phyloP scores from a whole-genome alignment of 2,888 invertebrate genomes.

The Perizoma affinitatum region DNA sequence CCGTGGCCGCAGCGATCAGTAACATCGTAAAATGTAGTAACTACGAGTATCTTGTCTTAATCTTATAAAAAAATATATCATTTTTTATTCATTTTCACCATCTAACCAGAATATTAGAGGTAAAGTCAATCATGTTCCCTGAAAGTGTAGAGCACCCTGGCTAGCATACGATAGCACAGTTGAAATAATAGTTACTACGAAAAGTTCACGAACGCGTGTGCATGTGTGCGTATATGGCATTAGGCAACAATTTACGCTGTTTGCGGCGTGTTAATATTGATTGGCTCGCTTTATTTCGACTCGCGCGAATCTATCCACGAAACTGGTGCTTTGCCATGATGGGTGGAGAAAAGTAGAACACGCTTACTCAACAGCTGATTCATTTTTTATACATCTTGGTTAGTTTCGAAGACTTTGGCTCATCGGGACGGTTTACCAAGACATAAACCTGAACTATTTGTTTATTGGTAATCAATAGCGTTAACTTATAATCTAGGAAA shows the following conservation, averaged over 20 bases:
- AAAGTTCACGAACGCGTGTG: slow-evolving; percentile 56
- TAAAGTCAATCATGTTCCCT: slow-evolving; percentile 12
- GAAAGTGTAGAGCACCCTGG: slow-evolving; percentile 55
- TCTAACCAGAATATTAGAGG: not conserved
- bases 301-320: slow-evolving; percentile 77
- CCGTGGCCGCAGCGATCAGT: too few species aligned
- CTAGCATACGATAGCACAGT: slow-evolving; percentile 36
- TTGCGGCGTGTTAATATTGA: slow-evolving; percentile 85
- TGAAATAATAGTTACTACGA: slow-evolving; percentile 27
- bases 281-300: slow-evolving; percentile 84
- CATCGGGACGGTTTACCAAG: too few species aligned
- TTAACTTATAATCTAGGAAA: too few species aligned
- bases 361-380: slow-evolving; percentile 16
- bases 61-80: too few species aligned
- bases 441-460: too few species aligned
- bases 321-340: slow-evolving; percentile 57
- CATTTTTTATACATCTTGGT: not conserved
- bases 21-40: too few species aligned
- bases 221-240: slow-evolving; percentile 76
- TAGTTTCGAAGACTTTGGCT: too few species aligned
- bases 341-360: slow-evolving; percentile 33
- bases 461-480: too few species aligned
- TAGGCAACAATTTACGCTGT: slow-evolving; percentile 85
- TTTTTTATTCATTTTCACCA: too few species aligned
- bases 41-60: too few species aligned